Evolutionary conservation across 2,888 invertebrate species (phyloP).

Genomic region (Chloromyia formosa): DNA sequence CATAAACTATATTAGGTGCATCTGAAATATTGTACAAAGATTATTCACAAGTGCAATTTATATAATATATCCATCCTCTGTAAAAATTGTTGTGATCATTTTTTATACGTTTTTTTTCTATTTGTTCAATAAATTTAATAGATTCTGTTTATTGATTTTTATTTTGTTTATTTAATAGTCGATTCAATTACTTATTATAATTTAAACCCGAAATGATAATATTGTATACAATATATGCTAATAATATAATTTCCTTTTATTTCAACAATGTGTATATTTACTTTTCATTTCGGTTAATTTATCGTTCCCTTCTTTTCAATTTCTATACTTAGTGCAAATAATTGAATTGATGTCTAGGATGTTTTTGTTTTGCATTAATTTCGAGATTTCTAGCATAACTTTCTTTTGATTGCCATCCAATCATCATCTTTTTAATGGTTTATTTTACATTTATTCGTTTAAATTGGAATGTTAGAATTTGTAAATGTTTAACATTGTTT

Average conservation of each 20-base stretch:
- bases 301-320: background rate
- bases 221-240: too few species aligned
- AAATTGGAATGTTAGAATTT: constrained; percentile 35
- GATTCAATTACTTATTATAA: too few species aligned
- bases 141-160: too few species aligned
- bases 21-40: too few species aligned
- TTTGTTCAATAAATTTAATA: too few species aligned
- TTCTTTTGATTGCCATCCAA: constrained; percentile 17
- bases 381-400: background rate
- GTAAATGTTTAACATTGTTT: constrained; percentile 8
- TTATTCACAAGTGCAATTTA: too few species aligned
- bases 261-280: background rate
- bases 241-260: background rate
- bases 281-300: background rate
- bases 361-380: background rate
- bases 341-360: constrained; percentile 4
- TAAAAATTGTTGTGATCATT: background rate
- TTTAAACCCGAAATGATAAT: too few species aligned
- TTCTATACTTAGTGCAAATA: background rate
- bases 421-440: constrained; percentile 1
- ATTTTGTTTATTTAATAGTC: background rate
- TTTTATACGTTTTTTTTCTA: too few species aligned
- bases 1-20: too few species aligned
- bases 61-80: too few species aligned
- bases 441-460: background rate